Percentiles rank a stretch among this genome's conserved stretches.
Evolutionary conservation across 2,888 invertebrate species (phyloP).

Genomic region (Diloba caeruleocephala): DNA sequence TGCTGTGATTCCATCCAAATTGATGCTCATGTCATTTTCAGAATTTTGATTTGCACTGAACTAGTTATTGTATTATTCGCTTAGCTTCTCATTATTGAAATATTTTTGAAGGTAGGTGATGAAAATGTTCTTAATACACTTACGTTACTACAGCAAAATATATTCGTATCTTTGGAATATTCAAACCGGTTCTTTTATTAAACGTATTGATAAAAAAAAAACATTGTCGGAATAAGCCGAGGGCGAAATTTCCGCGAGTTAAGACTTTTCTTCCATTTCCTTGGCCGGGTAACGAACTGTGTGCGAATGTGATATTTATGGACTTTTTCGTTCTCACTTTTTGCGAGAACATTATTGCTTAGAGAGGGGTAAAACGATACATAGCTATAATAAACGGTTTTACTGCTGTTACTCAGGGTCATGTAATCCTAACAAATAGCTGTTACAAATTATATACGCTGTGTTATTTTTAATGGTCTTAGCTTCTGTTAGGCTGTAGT

Average conservation of each 20-base stretch:
- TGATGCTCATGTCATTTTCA: too few species aligned
- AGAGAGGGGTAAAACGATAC: constrained; percentile 51
- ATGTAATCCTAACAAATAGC: constrained; percentile 42
- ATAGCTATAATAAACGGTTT: constrained; percentile 51
- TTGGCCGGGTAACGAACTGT: constrained; percentile 66
- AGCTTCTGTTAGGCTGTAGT: constrained; percentile 13
- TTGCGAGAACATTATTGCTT: constrained; percentile 60
- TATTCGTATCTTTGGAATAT: constrained; percentile 5
- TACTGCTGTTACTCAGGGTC: constrained; percentile 46
- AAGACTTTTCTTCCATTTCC: constrained; percentile 59
- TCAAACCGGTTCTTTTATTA: constrained; percentile 19
- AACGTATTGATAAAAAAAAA: constrained; percentile 48
- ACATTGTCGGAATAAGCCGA: constrained; percentile 45
- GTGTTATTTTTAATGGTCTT: constrained; percentile 39
- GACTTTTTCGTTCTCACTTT: constrained; percentile 60
- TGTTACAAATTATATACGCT: constrained; percentile 37
- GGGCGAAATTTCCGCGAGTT: constrained; percentile 53
- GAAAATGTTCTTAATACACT: too few species aligned
- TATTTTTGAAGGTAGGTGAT: too few species aligned
- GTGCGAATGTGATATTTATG: constrained; percentile 65
- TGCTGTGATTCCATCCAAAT: too few species aligned
- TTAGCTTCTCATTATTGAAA: too few species aligned
- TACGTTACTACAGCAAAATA: too few species aligned
- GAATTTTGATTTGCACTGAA: too few species aligned
- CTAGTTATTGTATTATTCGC: too few species aligned